Evolutionary conservation across 2,113 vertebrate species (phyloP), one percentile per base, ranked within the genome.

Genomic region (Nannospalax galili): DNA sequence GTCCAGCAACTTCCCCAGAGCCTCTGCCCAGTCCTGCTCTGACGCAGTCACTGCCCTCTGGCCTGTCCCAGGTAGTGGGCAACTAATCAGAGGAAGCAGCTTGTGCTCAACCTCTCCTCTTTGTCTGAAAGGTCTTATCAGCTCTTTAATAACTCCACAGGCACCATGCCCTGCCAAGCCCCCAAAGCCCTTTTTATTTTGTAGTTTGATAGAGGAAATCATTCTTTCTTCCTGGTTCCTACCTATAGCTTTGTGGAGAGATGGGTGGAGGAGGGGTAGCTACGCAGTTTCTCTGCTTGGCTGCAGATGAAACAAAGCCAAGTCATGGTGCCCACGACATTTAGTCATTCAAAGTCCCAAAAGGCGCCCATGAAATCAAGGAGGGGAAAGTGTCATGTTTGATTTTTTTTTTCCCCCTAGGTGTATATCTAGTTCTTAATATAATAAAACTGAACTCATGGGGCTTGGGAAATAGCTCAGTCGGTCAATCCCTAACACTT

Each of bases 1-100:
- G 52, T 67, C 52, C 15, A 69, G 2, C 24, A 12, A 73, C 73
- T 65, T 73, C 30, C 84, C 28, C 7, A 37, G 30, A 7, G 42
- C 58, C 24, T 73, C 79, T 87, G 62, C 0, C 45, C 0, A 2
- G 35, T 70, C 28, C 84, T 45, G 7, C 65, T 78, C 35, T 64
- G 42, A 12, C 42, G 14, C 40, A 1, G 0, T 15, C 30, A 56
- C 11, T 70, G 11, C 65, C 65, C 88, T 45, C 40, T 86, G 73
- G 48, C 69, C 45, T 70, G 0, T 67, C 89, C 56, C 78, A 88
- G 73, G 78, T 42, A 22, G 32, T 84, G 72, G 52, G 12, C 24
- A 35, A 35, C n/a, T 92, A 92, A 91, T 91, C 95, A 94, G 78
- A 96, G 93, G 89, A 92, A 82, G 58, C 56, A 91, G 89, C 78